Base-by-base conservation (phyloP, 2,797 vertebrate genomes). In the Sebastes taczanowskii region DNA sequence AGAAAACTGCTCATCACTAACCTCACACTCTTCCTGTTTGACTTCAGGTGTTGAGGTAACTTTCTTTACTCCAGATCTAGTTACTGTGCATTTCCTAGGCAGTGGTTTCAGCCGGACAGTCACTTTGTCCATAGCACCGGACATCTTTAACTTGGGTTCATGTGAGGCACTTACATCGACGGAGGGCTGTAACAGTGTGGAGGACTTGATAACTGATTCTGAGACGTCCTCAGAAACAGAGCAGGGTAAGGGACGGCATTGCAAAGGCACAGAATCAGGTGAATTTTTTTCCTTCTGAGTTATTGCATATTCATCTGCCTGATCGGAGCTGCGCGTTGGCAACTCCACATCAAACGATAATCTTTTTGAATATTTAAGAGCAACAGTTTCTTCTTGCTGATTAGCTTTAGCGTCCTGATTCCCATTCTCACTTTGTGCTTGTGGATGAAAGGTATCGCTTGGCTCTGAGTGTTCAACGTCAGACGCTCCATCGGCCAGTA, bases 331-430 rank as follows among this genome's bases (percentile, higher is more conserved):
- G 8, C 29, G 11, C 8, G 61, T n/a, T 27, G 83, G 64, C 18
- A 70, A 49, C 62, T 81, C 71, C 34, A 30, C 22, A 35, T 90
- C 83, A 56, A 94, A 94, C 1, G 16, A 13, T 3, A 93, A 52
- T 27, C 60, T 93, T 69, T 89, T 89, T 1, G 80, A 87, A 63
- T 72, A 84, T 34, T 52, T 71, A 34, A 4, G 14, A 42, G 25
- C 29, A 23, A 38, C 20, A 23, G 20, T n/a, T 20, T 52, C 49
- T 52, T 52, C 49, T 52, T n/a, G 49, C 20, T 52, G 49, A 52
- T 52, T 52, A 52, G 49, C 49, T 52, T n/a, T n/a, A 52, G 49
- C 18, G 7, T 52, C 56, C 38, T 10, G 56, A 60, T 75, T 56
- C 4, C 18, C 52, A 11, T 63, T 84, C 60, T 88, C 81, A 29